phyloP scores from a whole-genome alignment of 2,888 invertebrate species.

The Gryllus longicercus region DNA sequence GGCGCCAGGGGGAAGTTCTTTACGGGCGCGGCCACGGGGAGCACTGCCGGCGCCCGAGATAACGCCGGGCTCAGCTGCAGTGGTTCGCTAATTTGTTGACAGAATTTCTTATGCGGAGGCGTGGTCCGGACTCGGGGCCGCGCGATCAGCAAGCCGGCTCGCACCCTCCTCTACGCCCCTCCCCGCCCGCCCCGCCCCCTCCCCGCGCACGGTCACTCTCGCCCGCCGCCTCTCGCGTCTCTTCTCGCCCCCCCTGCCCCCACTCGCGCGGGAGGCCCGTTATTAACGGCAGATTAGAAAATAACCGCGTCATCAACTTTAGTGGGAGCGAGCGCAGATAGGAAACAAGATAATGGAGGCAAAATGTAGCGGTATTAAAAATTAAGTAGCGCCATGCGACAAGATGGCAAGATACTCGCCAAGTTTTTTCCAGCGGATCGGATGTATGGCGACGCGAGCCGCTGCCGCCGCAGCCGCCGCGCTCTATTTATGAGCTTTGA shows the following conservation, averaged over 20 bases:
- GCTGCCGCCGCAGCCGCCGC: not conserved
- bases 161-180: not conserved
- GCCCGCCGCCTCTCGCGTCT: not conserved
- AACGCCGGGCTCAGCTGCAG: conserved; percentile 27
- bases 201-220: conserved; percentile 1
- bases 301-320: conserved; percentile 27
- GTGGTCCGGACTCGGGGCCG: conserved; percentile 41
- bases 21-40: conserved; percentile 20
- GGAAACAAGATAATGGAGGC: conserved; percentile 45
- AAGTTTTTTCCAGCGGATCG: conserved; percentile 1
- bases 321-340: conserved; percentile 19
- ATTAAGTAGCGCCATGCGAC: conserved; percentile 43
- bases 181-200: not conserved
- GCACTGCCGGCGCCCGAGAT: conserved; percentile 23
- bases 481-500: conserved; percentile 17
- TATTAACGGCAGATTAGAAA: conserved; percentile 28
- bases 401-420: conserved; percentile 19
- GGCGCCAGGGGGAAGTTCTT: conserved; percentile 22
- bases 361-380: conserved; percentile 51
- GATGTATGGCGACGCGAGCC: not conserved
- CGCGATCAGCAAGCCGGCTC: conserved; percentile 43
- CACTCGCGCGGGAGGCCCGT: not conserved
- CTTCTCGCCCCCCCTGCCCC: not conserved
- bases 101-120: conserved; percentile 47
- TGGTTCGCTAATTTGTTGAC: conserved; percentile 46